phyloP scores from a whole-genome alignment of 1,140 invertebrate species.

The Meloidogyne exigua region DNA sequence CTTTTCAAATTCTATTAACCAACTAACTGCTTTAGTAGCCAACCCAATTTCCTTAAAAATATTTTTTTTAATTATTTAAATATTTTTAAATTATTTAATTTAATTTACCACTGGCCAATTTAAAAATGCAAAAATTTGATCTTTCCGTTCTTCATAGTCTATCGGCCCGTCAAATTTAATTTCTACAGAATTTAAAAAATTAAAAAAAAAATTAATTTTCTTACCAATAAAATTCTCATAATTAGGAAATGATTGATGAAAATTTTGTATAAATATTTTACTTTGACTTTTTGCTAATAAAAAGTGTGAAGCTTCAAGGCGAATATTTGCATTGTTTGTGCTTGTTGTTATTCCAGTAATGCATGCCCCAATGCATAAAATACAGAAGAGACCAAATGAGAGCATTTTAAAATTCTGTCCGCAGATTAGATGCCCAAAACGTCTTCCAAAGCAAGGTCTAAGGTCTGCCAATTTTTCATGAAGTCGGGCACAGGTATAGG shows the following conservation, averaged over 20 bases:
- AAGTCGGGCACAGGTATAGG: conserved; percentile 29
- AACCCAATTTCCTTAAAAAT: conserved; percentile 34
- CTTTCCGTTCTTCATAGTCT: conserved; percentile 28
- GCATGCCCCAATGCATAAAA: conserved; percentile 9
- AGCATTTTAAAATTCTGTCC: conserved; percentile 23
- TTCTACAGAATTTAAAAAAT: conserved; percentile 11
- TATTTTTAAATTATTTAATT: neutral
- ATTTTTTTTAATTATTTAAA: neutral
- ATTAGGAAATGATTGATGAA: conserved; percentile 29
- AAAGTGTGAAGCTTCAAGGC: conserved; percentile 22
- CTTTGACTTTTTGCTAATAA: conserved; percentile 9
- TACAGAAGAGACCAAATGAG: conserved; percentile 18
- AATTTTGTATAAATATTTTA: conserved; percentile 20
- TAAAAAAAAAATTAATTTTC: conserved; percentile 1
- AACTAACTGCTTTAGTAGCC: conserved; percentile 44
- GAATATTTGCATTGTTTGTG: neutral
- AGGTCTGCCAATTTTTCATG: conserved; percentile 49
- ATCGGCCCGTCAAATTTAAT: conserved; percentile 45
- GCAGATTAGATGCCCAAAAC: conserved; percentile 33
- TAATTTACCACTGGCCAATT: conserved; percentile 30
- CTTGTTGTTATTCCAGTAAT: neutral
- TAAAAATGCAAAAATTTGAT: conserved; percentile 35
- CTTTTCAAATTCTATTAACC: conserved; percentile 47
- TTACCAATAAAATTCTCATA: conserved; percentile 48
- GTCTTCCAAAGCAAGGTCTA: conserved; percentile 33